phyloP scores from a whole-genome alignment of 2,888 invertebrate species.

The Yponomeuta plumbellus region DNA sequence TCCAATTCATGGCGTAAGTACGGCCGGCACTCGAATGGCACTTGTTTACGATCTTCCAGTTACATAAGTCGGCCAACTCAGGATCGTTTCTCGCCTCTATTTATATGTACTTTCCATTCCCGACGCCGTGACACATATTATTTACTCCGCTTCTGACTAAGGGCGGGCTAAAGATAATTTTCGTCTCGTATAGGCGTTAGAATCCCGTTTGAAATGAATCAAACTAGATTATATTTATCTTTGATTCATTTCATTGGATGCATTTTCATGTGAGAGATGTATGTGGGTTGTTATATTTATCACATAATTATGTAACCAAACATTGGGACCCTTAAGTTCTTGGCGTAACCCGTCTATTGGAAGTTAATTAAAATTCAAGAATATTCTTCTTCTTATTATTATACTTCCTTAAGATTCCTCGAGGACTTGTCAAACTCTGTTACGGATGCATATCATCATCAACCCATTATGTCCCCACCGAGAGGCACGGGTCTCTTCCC shows the following conservation, averaged over 20 bases:
- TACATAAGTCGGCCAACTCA: conserved; percentile 59
- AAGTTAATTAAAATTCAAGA: no score
- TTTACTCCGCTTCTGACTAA: conserved; percentile 50
- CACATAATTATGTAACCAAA: not conserved
- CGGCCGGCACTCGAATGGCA: conserved; percentile 36
- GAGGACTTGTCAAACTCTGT: no score
- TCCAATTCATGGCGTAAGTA: conserved; percentile 36
- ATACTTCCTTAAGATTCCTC: no score
- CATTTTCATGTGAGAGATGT: not conserved
- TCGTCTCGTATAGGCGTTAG: conserved; percentile 25
- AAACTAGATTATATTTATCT: not conserved
- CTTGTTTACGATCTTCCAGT: conserved; percentile 61
- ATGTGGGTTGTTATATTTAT: not conserved
- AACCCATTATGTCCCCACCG: no score
- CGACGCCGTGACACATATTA: conserved; percentile 53
- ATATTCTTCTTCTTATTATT: no score
- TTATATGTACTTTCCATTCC: conserved; percentile 65
- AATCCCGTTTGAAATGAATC: not conserved
- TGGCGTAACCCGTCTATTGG: no score
- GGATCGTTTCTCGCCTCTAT: conserved; percentile 48
- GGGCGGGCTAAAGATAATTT: conserved; percentile 50
- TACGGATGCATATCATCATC: no score
- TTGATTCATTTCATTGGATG: conserved; percentile 6
- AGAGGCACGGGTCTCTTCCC: no score
- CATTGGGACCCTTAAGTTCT: not conserved